Evolutionary conservation across 2,888 invertebrate species (phyloP), one percentile per base, ranked within the genome.

Genomic region (Cremastobaeus sp.): DNA sequence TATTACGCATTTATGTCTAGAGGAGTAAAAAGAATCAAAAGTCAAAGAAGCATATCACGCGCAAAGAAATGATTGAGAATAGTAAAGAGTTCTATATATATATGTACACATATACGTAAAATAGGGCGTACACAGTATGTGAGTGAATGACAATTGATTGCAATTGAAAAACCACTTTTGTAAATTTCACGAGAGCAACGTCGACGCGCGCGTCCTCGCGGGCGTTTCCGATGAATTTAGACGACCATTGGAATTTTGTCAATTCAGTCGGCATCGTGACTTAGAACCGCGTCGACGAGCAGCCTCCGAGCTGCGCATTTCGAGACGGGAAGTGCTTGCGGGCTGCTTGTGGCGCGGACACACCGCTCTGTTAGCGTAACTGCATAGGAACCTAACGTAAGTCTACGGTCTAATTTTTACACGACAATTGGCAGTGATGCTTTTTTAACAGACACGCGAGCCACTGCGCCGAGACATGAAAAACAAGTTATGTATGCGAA

Each of bases 11-110:
- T 76, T 76, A 74, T 75, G 62, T 70, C 65, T 77, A 74, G 76
- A 78, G 68, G 77, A 74, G 77, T 54, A 37, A 54, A 25, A 15
- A 25, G 37, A 83, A 83, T 80, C 78, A 82, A 84, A 83, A 83
- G 76, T 79, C 74, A 76, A 79, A 76, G 73, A 81, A 84, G 76
- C 83, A 84, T 83, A 83, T 84, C 83, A 83, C 52, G 66, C 74
- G 60, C 62, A 72, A 64, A 66, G 55, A 69, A 68, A 73, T 57
- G 74, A 71, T 55, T 60, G 60, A 52, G 37, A 65, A 66, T 68
- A 34, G n/a, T 62, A 28, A 32, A 39, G 50, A n/a, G n/a, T n/a
- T n/a, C n/a, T n/a, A n/a, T n/a, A n/a, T n/a, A n/a, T n/a, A n/a
- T n/a, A n/a, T n/a, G n/a, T n/a, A n/a, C n/a, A n/a, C n/a, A n/a